Conservation (phyloP, 2,888 invertebrate genomes). For the Tillus elongatus region DNA sequence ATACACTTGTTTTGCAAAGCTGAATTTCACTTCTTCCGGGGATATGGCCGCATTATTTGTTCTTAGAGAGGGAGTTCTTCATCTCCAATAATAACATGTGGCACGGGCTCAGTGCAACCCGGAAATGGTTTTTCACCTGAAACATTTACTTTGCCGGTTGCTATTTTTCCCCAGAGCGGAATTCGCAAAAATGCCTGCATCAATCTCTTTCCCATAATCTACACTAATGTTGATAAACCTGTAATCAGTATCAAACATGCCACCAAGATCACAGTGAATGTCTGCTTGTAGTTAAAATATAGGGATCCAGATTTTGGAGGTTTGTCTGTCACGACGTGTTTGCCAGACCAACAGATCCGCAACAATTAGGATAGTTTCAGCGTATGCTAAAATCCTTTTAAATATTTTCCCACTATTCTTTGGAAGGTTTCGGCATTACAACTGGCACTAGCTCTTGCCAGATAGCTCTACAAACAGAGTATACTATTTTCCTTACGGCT, state of each 20-base stretch:
- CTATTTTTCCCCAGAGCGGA: conserved; percentile 7
- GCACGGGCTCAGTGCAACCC: conserved; percentile 6
- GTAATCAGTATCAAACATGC: conserved; percentile 7
- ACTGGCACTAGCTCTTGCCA: no score
- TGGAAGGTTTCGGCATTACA: no score
- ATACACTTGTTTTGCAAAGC: no score
- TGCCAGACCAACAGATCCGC: conserved; percentile 4
- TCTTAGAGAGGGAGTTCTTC: conserved; percentile 5
- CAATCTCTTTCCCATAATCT: conserved; percentile 5
- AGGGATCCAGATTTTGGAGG: conserved; percentile 7
- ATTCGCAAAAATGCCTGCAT: conserved; percentile 5
- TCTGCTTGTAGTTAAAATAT: conserved; percentile 7
- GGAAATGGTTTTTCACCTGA: conserved; percentile 4
- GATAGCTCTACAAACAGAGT: no score
- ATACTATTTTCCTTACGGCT: no score
- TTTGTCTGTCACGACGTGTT: conserved; percentile 6
- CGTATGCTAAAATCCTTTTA: conserved; percentile 6
- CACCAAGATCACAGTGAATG: no score
- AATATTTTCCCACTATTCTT: conserved; percentile 7
- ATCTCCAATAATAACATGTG: conserved; percentile 6
- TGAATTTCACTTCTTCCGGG: no score
- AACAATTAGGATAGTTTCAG: conserved; percentile 6
- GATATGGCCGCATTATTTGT: no score
- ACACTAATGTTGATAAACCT: conserved; percentile 6
- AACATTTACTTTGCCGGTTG: conserved; percentile 5